phyloP scores from a whole-genome alignment of 1,140 invertebrate genomes.

The Drosophila setifemur region DNA sequence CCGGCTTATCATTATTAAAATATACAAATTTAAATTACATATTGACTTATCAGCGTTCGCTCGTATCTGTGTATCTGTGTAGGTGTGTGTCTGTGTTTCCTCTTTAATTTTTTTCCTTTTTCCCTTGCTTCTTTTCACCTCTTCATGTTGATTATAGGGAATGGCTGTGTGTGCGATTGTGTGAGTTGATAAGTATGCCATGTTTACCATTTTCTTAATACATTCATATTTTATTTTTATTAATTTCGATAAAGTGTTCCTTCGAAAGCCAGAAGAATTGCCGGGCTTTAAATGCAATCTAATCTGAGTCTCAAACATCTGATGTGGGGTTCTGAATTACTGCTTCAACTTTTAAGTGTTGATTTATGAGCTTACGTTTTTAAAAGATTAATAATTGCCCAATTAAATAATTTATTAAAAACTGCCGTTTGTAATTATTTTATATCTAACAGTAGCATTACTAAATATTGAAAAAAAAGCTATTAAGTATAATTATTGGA shows the following conservation, averaged over 20 bases:
- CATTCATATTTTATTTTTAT: conserved; percentile 2
- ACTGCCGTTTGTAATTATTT: too few relatives aligned
- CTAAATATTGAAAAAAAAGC: too few relatives aligned
- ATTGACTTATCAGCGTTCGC: conserved; percentile 64
- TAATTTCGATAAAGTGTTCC: neutral
- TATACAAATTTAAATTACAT: conserved; percentile 77
- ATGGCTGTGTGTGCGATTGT: neutral
- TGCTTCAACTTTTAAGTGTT: too few relatives aligned
- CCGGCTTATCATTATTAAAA: conserved; percentile 76
- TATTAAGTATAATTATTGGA: too few relatives aligned
- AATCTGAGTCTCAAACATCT: neutral
- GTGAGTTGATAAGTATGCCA: conserved; percentile 15
- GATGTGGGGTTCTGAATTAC: neutral
- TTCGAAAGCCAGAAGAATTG: neutral
- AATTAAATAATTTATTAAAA: too few relatives aligned
- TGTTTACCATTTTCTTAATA: conserved; percentile 28
- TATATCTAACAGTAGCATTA: too few relatives aligned
- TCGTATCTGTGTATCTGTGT: neutral
- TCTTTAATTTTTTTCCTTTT: conserved; percentile 27
- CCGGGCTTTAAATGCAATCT: neutral
- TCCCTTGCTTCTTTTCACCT: conserved; percentile 30
- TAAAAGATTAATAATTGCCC: too few relatives aligned
- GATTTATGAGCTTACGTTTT: too few relatives aligned
- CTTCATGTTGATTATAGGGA: conserved; percentile 32
- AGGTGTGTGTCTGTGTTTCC: conserved; percentile 21